These are phyloP conservation scores for Drosophila ercepeae DNA, from an alignment of 1,140 invertebrate species.

Conservation along the genomic window DNA sequence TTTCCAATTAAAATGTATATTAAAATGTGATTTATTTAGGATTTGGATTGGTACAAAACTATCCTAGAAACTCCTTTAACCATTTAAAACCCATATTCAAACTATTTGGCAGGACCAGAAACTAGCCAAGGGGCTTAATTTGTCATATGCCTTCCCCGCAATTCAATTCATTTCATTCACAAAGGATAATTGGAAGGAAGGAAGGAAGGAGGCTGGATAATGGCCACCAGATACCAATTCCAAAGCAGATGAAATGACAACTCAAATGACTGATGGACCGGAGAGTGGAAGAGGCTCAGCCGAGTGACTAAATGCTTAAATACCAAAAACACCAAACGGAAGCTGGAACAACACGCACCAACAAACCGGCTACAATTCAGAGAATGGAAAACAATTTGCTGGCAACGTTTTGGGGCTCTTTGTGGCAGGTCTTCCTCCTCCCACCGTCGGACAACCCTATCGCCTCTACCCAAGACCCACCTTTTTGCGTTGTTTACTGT, in stretches of 20 bases:
- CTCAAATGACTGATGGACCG: conserved; percentile 61
- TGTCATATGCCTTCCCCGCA: conserved; percentile 36
- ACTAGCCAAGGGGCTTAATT: conserved; percentile 41
- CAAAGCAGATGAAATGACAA: conserved; percentile 56
- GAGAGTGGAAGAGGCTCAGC: conserved; percentile 48
- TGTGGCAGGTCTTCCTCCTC: conserved; percentile 17
- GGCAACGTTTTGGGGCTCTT: conserved; percentile 43
- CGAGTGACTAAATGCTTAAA: conserved; percentile 73
- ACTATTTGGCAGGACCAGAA: conserved; percentile 9
- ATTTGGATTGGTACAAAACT: background rate
- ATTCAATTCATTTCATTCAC: conserved; percentile 23
- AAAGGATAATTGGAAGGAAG: conserved; percentile 10
- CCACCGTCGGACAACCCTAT: conserved; percentile 16
- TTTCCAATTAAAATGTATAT: background rate
- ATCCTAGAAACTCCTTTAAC: background rate
- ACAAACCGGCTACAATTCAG: conserved; percentile 28
- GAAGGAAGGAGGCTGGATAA: conserved; percentile 3
- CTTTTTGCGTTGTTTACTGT: conserved; percentile 43
- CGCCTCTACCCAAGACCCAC: conserved; percentile 2
- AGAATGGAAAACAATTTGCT: conserved; percentile 76
- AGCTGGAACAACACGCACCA: conserved; percentile 35
- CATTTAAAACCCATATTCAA: conserved; percentile 28
- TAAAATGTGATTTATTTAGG: background rate
- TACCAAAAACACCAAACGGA: conserved; percentile 60
- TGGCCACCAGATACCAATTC: background rate